Conservation (phyloP, 2,113 vertebrate species). For the Gymnobelideus leadbeateri region DNA sequence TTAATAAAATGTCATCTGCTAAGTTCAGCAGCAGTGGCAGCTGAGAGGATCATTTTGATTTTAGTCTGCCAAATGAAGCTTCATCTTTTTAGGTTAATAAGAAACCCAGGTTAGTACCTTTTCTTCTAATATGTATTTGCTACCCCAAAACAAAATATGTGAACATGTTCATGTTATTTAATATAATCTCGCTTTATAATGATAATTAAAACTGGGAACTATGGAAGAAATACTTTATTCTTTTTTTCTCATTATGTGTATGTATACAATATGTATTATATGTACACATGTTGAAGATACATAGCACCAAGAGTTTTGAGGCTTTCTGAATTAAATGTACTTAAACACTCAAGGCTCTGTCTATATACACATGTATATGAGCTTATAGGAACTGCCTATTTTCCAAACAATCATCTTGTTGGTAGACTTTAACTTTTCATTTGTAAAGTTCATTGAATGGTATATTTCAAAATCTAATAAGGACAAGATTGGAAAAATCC, state of each 20-base stretch:
- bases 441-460: constrained; percentile 9
- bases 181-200: constrained; percentile 55
- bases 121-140: constrained; percentile 68
- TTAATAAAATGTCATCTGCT: constrained; percentile 82
- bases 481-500: constrained; percentile 2
- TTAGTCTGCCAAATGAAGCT: constrained; percentile 77
- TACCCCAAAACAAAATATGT: constrained; percentile 59
- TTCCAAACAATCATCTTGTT: background rate
- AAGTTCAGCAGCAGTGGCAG: constrained; percentile 60
- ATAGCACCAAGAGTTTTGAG: background rate
- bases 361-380: background rate
- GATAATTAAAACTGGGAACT: constrained; percentile 7
- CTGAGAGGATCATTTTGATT: constrained; percentile 76
- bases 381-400: background rate
- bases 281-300: background rate
- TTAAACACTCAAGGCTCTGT: background rate
- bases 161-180: constrained; percentile 66
- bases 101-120: constrained; percentile 61
- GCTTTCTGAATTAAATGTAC: background rate
- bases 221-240: background rate
- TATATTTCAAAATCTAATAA: background rate
- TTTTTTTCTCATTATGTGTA: background rate
- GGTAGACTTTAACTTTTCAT: background rate
- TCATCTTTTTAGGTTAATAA: constrained; percentile 64
- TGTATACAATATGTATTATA: background rate